phyloP scores from a whole-genome alignment of 2,888 invertebrate genomes.

The Tineola bisselliella region DNA sequence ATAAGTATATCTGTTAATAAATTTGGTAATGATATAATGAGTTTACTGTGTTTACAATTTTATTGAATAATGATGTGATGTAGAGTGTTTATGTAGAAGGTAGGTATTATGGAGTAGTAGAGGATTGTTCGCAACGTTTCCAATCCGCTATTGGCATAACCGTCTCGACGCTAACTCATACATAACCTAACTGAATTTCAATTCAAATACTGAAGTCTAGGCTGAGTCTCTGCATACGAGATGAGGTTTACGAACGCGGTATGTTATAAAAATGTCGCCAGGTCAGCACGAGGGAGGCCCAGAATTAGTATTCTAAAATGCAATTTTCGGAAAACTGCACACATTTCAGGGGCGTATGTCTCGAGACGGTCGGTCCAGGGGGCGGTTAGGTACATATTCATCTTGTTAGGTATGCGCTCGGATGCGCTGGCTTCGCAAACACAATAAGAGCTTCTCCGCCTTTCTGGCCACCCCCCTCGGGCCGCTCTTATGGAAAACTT shows the following conservation, averaged over 20 bases:
- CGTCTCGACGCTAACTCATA: constrained; percentile 4
- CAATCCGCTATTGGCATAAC: neutral
- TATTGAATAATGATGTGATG: neutral
- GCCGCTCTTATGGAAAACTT: constrained; percentile 63
- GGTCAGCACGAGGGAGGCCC: constrained; percentile 1
- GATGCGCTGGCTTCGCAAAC: constrained; percentile 67
- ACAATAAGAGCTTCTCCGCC: constrained; percentile 60
- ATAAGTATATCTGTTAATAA: no score
- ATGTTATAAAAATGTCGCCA: constrained; percentile 6
- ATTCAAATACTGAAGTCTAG: constrained; percentile 1
- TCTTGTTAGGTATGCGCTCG: constrained; percentile 68
- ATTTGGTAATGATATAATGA: no score
- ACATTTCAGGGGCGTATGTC: constrained; percentile 8
- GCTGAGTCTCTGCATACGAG: constrained; percentile 4
- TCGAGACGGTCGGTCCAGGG: neutral
- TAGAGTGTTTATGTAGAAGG: neutral
- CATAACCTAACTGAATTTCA: constrained; percentile 13
- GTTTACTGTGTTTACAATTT: neutral
- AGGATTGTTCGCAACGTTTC: neutral
- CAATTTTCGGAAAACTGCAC: constrained; percentile 47
- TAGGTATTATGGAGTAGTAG: neutral
- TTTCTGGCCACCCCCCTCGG: constrained; percentile 23
- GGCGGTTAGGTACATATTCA: constrained; percentile 58
- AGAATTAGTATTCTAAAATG: constrained; percentile 48
- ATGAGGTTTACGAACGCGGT: constrained; percentile 8